These are phyloP conservation scores for Invenusta paracnida DNA, from an alignment of 2,888 invertebrate genomes.

Conservation along the genomic window DNA sequence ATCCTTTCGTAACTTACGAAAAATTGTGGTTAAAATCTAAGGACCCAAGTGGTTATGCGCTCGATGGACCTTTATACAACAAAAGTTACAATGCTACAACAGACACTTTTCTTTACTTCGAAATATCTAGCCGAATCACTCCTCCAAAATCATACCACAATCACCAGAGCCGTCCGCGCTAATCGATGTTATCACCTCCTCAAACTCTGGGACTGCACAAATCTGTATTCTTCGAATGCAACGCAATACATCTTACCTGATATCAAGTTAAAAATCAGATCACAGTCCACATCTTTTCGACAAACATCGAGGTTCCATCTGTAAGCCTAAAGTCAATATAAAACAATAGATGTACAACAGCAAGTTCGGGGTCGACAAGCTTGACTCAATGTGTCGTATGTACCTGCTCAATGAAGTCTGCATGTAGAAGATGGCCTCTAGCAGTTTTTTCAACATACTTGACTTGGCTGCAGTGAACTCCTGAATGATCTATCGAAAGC, in stretches of 20 bases:
- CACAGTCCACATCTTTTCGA: not conserved
- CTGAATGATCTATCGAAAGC: not conserved
- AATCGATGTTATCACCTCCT: not conserved
- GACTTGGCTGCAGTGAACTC: slow-evolving; percentile 32
- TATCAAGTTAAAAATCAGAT: not conserved
- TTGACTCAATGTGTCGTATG: slow-evolving; percentile 15
- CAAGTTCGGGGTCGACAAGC: slow-evolving; percentile 27
- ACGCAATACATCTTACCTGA: not conserved
- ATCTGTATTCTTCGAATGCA: not conserved
- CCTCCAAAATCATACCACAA: not conserved
- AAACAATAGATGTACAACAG: slow-evolving; percentile 10
- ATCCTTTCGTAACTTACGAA: not conserved
- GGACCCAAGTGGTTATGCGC: not conserved
- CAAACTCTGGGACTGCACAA: not conserved
- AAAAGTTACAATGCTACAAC: not conserved
- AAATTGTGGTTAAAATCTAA: not conserved
- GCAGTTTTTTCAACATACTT: slow-evolving; percentile 27
- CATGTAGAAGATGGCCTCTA: slow-evolving; percentile 28
- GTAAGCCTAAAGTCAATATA: slow-evolving; percentile 8
- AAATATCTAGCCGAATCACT: not conserved
- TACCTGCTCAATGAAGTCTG: not conserved
- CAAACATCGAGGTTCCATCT: slow-evolving; percentile 19
- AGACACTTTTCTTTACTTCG: not conserved
- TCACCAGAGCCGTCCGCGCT: not conserved
- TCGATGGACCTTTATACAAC: slow-evolving; percentile 23